Base-by-base conservation (phyloP, 2,113 vertebrate species). In the Felis chaus region DNA sequence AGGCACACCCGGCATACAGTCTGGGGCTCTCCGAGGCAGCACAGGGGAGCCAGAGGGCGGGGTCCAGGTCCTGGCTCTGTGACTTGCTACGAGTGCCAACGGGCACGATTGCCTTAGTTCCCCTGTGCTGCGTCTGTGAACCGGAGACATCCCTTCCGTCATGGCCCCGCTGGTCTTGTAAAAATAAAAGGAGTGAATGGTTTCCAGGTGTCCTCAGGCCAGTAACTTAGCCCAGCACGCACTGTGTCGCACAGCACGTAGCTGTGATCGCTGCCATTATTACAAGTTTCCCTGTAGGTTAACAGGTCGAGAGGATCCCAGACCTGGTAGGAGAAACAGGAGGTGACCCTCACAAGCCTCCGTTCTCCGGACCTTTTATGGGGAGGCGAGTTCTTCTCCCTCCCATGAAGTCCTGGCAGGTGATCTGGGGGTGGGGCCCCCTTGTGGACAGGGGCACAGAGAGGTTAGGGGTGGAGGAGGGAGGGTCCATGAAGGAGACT, bases 171-270 rank as follows among this genome's bases (percentile, higher is more conserved):
- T 78, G 36, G 45, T 81, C 27, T 87, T 63, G 25, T 79, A 53
- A 73, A 89, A 19, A 25, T 41, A 18, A 66, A 78, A 81, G 10
- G 27, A 33, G 29, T 19, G 27, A 48, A 33, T 0, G 1, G 41
- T 23, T n/a, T 8, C 2, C 2, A 23, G 57, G 4, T 23, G 81
- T 21, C 31, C 55, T 61, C 2, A 33, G 76, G 11, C 6, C 50
- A 8, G 29, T 29, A 16, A 48, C 41, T 39, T 7, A 3, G 68
- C 55, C 10, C 48, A 13, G 23, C 33, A 27, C 0, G 8, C 21
- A 36, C 27, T 0, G 0, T 0, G 7, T 1, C 10, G 53, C 50
- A 13, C 1, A 23, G 53, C 50, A 14, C 27, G 9, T 12, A 36
- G 36, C 31, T 61, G 45, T 13, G 11, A 48, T 27, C 9, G 36